A percentile compares a stretch with the other conserved stretches of the same genome.
Conservation (phyloP, 2,797 vertebrate genomes). For the Otus scops region DNA sequence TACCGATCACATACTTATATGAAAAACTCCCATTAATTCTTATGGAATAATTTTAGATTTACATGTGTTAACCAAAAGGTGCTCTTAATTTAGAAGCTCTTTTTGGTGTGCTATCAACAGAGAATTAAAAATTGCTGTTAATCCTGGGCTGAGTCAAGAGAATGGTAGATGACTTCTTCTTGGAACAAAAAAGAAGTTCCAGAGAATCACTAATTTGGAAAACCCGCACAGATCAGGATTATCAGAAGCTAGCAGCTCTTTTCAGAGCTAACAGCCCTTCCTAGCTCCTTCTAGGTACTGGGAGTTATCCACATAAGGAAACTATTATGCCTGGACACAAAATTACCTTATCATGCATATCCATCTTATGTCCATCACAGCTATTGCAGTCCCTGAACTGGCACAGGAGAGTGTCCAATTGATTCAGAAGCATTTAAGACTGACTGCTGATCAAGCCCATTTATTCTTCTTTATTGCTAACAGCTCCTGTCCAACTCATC, state of each 20-base stretch:
- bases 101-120: not conserved
- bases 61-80: accelerated
- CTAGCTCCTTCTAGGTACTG: not conserved
- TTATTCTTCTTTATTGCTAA: not conserved
- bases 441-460: not conserved
- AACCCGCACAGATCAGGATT: not conserved
- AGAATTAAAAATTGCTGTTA: not conserved
- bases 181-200: not conserved
- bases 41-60: not conserved
- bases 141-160: not conserved
- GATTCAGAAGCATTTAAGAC: not conserved
- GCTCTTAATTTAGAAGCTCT: not conserved
- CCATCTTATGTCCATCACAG: not conserved
- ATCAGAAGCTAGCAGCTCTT: not conserved
- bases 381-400: not conserved
- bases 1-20: not conserved
- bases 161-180: not conserved
- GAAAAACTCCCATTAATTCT: not conserved
- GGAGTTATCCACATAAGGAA: not conserved
- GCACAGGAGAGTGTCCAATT: not conserved
- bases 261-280: not conserved
- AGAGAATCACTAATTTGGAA: not conserved
- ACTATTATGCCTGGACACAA: accelerated
- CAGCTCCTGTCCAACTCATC: not conserved
- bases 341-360: not conserved